Base-by-base conservation (phyloP, 2,797 vertebrate species). In the Coregonus sp. region DNA sequence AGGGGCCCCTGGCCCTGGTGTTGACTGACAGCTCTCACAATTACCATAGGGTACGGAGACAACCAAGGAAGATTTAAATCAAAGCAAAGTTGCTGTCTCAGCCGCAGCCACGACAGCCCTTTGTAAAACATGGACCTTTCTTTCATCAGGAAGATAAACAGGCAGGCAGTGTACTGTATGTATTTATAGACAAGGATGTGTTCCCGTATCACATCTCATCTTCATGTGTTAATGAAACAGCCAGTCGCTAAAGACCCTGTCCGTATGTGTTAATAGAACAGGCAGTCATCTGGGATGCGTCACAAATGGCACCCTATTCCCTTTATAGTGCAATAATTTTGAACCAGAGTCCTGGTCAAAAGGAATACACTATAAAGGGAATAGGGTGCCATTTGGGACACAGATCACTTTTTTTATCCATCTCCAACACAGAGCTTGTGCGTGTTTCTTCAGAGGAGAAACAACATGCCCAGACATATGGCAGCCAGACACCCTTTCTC, bases 161-260 rank as follows among this genome's bases (percentile, higher is more conserved):
- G 72, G 69, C 5, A 59, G 35, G 9, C 25, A 35, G 20, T 63
- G 59, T 29, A 25, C 69, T 5, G 9, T n/a, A 3, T 78, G 54
- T 86, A 85, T 85, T 88, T 81, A 89, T 84, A 86, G 81, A 61
- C 74, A 9, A 40, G 35, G 50, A 63, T 1, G 7, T 76, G 74
- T 82, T 80, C 37, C 73, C 73, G 61, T 75, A 73, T 77, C 73
- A 84, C 79, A 50, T 89, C 81, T 82, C 83, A 90, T 90, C 84
- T 89, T 69, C 69, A 81, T 71, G 86, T 88, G 90, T 80, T 90
- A 92, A 93, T 92, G 89, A 88, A 90, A 87, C 73, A 82, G 81
- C 54, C 16, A 4, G 11, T 65, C 51, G 54, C 79, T 81, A 69
- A 79, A 75, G 81, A 86, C 75, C 76, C 65, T 47, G 76, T 71